Evolutionary conservation across 2,797 vertebrate species (phyloP), one percentile per base, ranked within the genome.

Genomic region (Tamandua tetradactyla): DNA sequence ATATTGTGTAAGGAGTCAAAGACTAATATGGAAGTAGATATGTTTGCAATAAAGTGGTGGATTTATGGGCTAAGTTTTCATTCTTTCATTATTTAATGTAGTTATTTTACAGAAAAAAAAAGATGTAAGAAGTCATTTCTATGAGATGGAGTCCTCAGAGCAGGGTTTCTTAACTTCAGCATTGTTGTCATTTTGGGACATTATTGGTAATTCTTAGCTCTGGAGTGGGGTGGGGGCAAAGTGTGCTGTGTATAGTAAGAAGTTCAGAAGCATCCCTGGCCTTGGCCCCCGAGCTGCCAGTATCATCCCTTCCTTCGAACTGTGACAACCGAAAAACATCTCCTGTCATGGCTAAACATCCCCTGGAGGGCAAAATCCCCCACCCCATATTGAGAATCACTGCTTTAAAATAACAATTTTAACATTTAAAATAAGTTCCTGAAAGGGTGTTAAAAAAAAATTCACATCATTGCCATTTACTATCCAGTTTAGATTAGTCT

Each of bases 61-160:
- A 59, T 13, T 69, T n/a, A 42, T 0, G 0, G 9, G 7, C 25
- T 40, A 80, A 47, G 20, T 37, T 79, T 90, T 52, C 23, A 71
- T 90, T 42, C n/a, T 71, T 81, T 81, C 52, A 40, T 57, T 42
- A 62, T 69, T 69, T 64, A 61, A 84, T 40, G 27, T 68, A 15
- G 15, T 75, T 52, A 87, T 83, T 78, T 92, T 57, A 22, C 42
- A 40, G n/a, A n/a, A n/a, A n/a, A n/a, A n/a, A 72, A 93, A 82
- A 91, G 6, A 32, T 18, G 20, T 55, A 59, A 47, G 23, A 64
- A 17, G 5, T 27, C 10, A 47, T 68, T 86, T 69, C 14, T 89
- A 35, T 83, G 66, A 42, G 20, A 62, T 17, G 14, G 5, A 10
- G 22, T 74, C 42, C 72, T 49, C 47, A 30, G 66, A 87, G 49